Evolutionary conservation across 2,797 vertebrate genomes (phyloP).

Genomic region (Rhabdophis nuchalis): DNA sequence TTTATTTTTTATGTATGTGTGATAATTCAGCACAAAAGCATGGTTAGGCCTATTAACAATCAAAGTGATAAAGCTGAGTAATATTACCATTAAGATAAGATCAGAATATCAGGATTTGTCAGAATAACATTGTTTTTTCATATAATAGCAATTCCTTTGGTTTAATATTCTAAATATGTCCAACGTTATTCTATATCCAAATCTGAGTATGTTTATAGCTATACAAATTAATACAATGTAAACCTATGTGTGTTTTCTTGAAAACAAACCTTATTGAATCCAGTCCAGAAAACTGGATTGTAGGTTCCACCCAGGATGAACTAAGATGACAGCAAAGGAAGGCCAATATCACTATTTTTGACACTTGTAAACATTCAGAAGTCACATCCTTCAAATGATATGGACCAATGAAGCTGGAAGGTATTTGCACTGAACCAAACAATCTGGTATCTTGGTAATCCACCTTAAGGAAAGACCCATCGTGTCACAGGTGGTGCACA

Average conservation of each 20-base stretch:
- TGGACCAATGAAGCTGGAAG: constrained; percentile 74
- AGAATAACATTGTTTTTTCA: neutral
- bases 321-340: neutral
- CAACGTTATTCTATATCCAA: neutral
- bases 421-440: constrained; percentile 64
- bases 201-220: constrained; percentile 7
- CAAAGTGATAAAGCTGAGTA: constrained; percentile 4
- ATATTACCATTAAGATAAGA: neutral
- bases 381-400: constrained; percentile 75
- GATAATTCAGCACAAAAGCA: constrained; percentile 9
- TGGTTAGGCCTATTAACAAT: neutral
- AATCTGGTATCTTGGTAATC: constrained; percentile 66
- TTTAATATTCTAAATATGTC: constrained; percentile 8
- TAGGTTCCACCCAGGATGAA: neutral
- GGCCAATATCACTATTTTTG: constrained; percentile 69
- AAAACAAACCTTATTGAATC: neutral
- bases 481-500: constrained; percentile 23
- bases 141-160: constrained; percentile 18
- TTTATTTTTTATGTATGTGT: neutral
- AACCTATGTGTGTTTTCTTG: constrained; percentile 33
- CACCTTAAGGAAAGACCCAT: constrained; percentile 60
- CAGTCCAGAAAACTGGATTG: neutral
- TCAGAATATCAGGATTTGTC: neutral
- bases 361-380: constrained; percentile 75
- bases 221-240: constrained; percentile 1